These are phyloP conservation scores for Alcedo quadribrachys DNA, from an alignment of 2,797 vertebrate genomes.

Conservation along the genomic window DNA sequence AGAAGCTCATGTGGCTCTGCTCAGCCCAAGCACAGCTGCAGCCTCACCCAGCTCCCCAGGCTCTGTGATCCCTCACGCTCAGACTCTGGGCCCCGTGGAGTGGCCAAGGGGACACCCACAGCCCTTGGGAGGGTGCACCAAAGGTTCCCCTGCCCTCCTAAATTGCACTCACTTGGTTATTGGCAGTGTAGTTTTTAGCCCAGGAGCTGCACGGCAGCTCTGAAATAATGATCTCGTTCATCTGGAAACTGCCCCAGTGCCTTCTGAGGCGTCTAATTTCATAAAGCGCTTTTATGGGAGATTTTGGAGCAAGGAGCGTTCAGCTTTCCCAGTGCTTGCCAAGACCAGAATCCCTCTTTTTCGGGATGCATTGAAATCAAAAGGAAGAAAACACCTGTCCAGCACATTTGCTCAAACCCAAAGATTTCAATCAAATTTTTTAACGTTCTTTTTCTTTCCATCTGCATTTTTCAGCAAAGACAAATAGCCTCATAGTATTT, in stretches of 20 bases:
- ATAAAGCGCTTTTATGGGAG: constrained; percentile 45
- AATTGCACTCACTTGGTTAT: background rate
- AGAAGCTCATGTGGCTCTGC: background rate
- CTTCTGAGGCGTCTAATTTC: constrained; percentile 48
- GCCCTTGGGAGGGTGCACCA: background rate
- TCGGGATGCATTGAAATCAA: background rate
- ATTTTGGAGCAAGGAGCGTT: background rate
- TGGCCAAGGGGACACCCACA: rapidly evolving
- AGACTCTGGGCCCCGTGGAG: background rate
- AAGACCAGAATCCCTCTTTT: background rate
- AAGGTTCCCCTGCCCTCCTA: background rate
- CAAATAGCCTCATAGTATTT: constrained; percentile 65
- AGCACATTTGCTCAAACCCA: constrained; percentile 26
- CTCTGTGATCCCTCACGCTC: rapidly evolving
- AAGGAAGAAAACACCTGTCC: constrained; percentile 53
- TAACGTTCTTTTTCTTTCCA: constrained; percentile 39
- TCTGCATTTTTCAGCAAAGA: constrained; percentile 59
- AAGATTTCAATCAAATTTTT: constrained; percentile 4
- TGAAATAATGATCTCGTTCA: constrained; percentile 16
- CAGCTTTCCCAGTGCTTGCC: background rate
- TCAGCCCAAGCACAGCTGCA: background rate
- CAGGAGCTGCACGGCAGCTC: constrained; percentile 36
- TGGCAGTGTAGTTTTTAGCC: background rate
- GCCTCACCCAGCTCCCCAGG: background rate
- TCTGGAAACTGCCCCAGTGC: constrained; percentile 42